Base-by-base conservation (phyloP, 2,888 invertebrate species). In the Callyntrura sp. region DNA sequence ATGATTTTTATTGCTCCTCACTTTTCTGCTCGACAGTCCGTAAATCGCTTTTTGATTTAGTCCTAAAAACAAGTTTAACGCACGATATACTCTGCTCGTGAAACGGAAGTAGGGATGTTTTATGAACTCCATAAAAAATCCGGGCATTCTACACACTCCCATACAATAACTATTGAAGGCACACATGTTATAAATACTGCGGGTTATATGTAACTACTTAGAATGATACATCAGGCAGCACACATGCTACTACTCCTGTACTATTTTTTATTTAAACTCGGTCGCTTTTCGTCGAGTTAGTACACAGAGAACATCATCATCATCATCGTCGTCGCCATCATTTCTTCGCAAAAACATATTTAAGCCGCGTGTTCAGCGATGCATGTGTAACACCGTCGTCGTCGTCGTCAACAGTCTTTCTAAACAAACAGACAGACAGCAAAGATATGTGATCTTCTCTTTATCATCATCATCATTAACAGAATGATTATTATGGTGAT, bases 1-100 rank as follows among this genome's bases (percentile, higher is more conserved):
- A 81, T 45, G 81, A 70, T 81, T 87, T 87, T 83, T 76, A 76
- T 76, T 55, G 70, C 70, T 55, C 28, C 51, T 48, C 81, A 60
- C 57, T 81, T 78, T 78, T 79, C 86, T 79, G 85, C 73, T 83
- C 51, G 83, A 70, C 55, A 20, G 70, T 81, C 20, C 70, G 35
- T 81, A 87, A 87, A 87, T 87, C 87, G 81, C 57, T 60, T 57
- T 81, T 87, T 87, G 87, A 87, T 87, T 87, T 81, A 81, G 43
- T 60, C 51, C 43, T 43, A n/a, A n/a, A 12, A 51, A 25, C 81
- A 68, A 45, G 81, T 87, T 76, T 81, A 87, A 87, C 87, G 70
- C 70, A 81, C 87, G 81, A 87, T 86, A 60, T 57, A 87, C 81
- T 45, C 25, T 14, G 81, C 43, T 57, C 70, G 60, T 87, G 87